Percentiles rank a stretch among this genome's conserved stretches.
These are phyloP conservation scores for Sycophaga agraensis DNA, from an alignment of 1,140 invertebrate genomes.

Conservation along the genomic window DNA sequence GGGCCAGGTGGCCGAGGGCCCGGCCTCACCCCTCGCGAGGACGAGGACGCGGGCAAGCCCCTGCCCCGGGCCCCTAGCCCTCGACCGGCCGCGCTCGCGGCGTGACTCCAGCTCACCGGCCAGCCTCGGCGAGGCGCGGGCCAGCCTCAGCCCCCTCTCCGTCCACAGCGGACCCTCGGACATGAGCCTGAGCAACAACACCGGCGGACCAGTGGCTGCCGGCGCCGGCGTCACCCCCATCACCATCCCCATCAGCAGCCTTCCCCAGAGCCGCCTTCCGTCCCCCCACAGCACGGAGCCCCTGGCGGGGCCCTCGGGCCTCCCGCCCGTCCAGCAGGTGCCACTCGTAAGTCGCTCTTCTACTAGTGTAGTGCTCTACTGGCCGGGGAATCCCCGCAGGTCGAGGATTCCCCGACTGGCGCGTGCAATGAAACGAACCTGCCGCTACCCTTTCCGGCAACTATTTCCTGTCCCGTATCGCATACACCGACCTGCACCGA, in stretches of 20 bases:
- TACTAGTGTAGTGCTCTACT: no score
- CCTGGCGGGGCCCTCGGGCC: conserved; percentile 72
- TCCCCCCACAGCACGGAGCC: conserved; percentile 70
- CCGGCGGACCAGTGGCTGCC: conserved; percentile 23
- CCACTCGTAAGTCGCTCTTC: conserved; percentile 82
- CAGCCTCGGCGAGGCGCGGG: conserved; percentile 53
- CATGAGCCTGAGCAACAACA: conserved; percentile 61
- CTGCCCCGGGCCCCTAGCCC: conserved; percentile 50
- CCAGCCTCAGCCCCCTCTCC: conserved; percentile 56
- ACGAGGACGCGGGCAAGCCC: conserved; percentile 49
- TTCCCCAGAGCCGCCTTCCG: conserved; percentile 58
- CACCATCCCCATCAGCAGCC: conserved; percentile 43
- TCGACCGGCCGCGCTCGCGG: conserved; percentile 47
- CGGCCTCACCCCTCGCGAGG: conserved; percentile 38
- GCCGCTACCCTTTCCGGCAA: no score
- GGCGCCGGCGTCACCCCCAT: conserved; percentile 25
- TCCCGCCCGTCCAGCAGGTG: conserved; percentile 82
- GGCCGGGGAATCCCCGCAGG: no score
- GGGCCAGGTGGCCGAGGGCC: conserved; percentile 49
- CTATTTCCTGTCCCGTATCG: no score
- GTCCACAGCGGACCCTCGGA: conserved; percentile 61
- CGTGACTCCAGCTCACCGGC: conserved; percentile 52
- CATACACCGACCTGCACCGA: no score
- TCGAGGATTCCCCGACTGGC: no score
- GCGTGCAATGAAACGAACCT: no score